Evolutionary conservation across 2,797 vertebrate species (phyloP), one percentile per base, ranked within the genome.

Genomic region (Pachyuromys duprasi): DNA sequence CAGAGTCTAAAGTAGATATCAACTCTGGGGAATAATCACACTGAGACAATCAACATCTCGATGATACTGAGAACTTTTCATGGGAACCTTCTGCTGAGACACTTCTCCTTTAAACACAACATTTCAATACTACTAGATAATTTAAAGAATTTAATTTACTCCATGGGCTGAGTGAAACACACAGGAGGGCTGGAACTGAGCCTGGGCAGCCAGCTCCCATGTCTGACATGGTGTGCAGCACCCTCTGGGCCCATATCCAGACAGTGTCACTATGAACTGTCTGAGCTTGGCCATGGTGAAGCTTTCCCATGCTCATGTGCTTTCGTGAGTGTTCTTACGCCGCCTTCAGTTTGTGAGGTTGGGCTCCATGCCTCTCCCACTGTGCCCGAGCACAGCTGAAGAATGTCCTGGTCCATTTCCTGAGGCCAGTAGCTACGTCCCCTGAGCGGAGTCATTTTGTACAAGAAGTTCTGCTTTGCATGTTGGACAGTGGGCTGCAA

Each of bases 201-300:
- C 26, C 0, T 8, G 20, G 18, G 33, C 22, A 3, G 14, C n/a
- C 0, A 1, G 45, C 36, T 86, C 53, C 9, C 12, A 36, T 7
- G 4, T 31, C 67, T 60, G 87, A 7, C 1, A 0, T 6, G 26
- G 31, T 17, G 9, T 53, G 33, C 33, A 2, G 0, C 17, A 36
- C 0, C 0, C 5, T 82, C 60, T 3, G 3, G 31, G 33, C 31
- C 57, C 22, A 42, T 15, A 39, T 15, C 4, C 22, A 45, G 60
- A 42, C 13, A 13, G 22, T 1, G 2, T 3, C 22, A 28, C 31
- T 17, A 5, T 24, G 31, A 18, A 60, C 33, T n/a, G 1, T 24
- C 20, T 14, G 39, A 39, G 14, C 57, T 31, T 53, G 60, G 36
- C 28, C 2, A 39, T 18, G 12, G 6, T 55, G 49, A 42, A 69